These are phyloP conservation scores for Platyscapa corneri DNA, from an alignment of 1,140 invertebrate genomes.

Conservation along the genomic window DNA sequence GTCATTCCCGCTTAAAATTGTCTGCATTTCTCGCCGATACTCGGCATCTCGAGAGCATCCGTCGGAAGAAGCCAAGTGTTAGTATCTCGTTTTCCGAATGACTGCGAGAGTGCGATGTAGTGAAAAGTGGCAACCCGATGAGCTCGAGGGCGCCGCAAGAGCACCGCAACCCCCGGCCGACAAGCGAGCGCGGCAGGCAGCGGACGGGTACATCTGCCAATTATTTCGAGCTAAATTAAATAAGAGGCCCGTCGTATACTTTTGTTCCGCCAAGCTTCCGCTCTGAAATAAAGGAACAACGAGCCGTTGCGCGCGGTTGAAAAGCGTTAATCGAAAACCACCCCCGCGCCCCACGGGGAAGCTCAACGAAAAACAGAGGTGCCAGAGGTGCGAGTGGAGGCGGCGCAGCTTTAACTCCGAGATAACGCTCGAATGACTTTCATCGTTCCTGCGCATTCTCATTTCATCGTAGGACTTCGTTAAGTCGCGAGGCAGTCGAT, in stretches of 20 bases:
- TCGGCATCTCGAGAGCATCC: too few relatives aligned
- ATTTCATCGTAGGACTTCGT: constrained; percentile 31
- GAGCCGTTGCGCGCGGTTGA: not conserved
- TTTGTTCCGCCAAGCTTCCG: too few relatives aligned
- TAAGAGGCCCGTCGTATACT: too few relatives aligned
- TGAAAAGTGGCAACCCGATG: too few relatives aligned
- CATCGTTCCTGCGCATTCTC: constrained; percentile 43
- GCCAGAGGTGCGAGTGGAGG: not conserved
- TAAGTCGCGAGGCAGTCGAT: not conserved
- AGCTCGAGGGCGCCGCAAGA: not conserved
- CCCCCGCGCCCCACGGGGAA: not conserved
- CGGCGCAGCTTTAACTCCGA: not conserved
- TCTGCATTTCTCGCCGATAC: too few relatives aligned
- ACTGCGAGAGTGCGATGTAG: not conserved
- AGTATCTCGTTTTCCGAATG: not conserved
- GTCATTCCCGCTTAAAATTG: too few relatives aligned
- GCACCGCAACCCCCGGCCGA: not conserved
- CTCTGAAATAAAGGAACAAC: not conserved
- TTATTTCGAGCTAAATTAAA: too few relatives aligned
- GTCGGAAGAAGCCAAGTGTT: not conserved
- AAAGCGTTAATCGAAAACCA: constrained; percentile 18
- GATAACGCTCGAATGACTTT: constrained; percentile 23
- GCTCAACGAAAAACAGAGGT: not conserved
- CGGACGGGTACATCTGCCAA: too few relatives aligned
- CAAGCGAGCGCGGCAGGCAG: too few relatives aligned